phyloP scores from a whole-genome alignment of 1,140 invertebrate genomes.

The Orius insidiosus region DNA sequence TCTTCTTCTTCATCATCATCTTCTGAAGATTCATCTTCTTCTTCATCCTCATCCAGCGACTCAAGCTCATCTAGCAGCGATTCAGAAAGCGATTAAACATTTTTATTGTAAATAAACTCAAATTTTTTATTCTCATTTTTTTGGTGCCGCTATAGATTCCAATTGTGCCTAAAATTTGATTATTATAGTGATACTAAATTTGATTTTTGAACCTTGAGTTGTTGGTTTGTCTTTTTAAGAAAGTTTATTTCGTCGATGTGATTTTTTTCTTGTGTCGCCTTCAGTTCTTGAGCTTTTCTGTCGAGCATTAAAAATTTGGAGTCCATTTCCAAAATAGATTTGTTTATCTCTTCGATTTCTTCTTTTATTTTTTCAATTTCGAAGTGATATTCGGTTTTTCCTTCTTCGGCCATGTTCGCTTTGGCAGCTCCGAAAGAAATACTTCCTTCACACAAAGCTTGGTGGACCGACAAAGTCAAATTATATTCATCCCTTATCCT shows the following conservation, averaged over 20 bases:
- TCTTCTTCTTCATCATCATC: conserved; percentile 1
- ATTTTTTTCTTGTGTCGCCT: conserved; percentile 74
- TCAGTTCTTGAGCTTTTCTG: conserved; percentile 61
- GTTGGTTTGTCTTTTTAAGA: conserved; percentile 82
- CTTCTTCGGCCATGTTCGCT: conserved; percentile 59
- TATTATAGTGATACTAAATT: no score
- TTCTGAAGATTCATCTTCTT: not conserved
- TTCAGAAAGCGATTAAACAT: no score
- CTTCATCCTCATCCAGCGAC: conserved; percentile 5
- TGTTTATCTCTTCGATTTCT: conserved; percentile 53
- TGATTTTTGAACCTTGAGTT: conserved; percentile 53
- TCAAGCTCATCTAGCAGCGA: conserved; percentile 1
- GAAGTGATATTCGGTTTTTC: conserved; percentile 38
- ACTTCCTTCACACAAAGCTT: conserved; percentile 88
- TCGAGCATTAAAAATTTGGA: conserved; percentile 30
- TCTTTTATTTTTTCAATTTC: conserved; percentile 61
- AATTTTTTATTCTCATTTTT: conserved; percentile 69
- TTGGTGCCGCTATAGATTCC: conserved; percentile 70
- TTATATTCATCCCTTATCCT: conserved; percentile 86
- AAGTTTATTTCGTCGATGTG: conserved; percentile 80
- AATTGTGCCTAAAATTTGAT: conserved; percentile 57
- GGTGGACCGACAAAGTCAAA: conserved; percentile 90
- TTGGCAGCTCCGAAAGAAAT: conserved; percentile 96
- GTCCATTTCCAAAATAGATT: conserved; percentile 37
- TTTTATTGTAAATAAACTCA: not conserved